Base-by-base conservation (phyloP, 2,888 invertebrate genomes). In the Nephrotoma flavescens region DNA sequence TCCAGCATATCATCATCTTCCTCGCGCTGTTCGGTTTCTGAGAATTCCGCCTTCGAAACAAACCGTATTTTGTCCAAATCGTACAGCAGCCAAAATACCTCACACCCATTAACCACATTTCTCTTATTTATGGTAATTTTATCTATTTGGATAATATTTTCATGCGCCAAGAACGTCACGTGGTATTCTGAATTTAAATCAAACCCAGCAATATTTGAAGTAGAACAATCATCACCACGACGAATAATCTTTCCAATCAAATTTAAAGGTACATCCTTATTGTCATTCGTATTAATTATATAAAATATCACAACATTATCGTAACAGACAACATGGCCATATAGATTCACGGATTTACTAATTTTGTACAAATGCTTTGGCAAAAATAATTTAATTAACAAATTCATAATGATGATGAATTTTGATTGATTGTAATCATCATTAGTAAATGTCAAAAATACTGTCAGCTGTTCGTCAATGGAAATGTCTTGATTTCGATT, bases 361-460 rank as follows among this genome's bases (percentile, higher is more conserved):
- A 87, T 87, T 84, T 89, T 89, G 87, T 90, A 91, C 42, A 91
- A 88, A 42, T 89, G 88, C 86, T 88, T 86, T 0, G 91, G 91
- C 41, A 91, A 87, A 88, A 90, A 91, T 88, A 91, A 89, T 88
- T 91, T 91, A 12, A 91, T 89, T 87, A 90, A 89, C 90, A 91
- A 90, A 44, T 45, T 44, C 85, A 44, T 85, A 31, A 84, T 84
- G 84, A 84, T 71, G 71, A 71, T 31, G 71, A 31, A 71, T 31
- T 71, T 71, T 71, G 71, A 71, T 71, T 71, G 71, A 71, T 71
- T 31, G 71, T 31, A 71, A 71, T 71, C 71, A 71, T 71, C 71
- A 71, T 71, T 31, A 71, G 31, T 71, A 71, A 71, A 71, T 71
- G 71, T 71, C 71, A 71, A 71, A 71, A 71, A 71, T 31, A 3